Evolutionary conservation across 2,888 invertebrate genomes (phyloP).

Genomic region (Empis stercorea): DNA sequence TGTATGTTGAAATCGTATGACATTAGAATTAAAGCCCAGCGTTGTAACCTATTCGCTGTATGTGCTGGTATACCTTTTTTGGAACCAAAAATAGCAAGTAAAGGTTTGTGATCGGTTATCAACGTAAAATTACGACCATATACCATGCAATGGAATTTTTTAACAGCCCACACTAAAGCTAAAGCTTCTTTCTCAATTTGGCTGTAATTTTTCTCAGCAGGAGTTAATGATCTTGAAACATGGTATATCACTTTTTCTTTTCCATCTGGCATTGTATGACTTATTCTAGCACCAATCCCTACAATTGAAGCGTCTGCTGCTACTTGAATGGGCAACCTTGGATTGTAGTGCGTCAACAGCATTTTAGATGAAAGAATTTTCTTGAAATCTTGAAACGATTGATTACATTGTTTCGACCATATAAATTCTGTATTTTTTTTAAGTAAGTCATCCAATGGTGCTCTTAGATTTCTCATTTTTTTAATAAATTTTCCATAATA

Average conservation of each 20-base stretch:
- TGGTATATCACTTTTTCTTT: conserved; percentile 10
- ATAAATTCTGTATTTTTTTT: conserved; percentile 6
- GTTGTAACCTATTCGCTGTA: conserved; percentile 14
- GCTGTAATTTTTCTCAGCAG: conserved; percentile 9
- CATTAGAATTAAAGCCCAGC: conserved; percentile 19
- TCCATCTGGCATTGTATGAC: conserved; percentile 9
- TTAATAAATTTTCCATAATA: conserved; percentile 10
- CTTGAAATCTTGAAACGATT: conserved; percentile 12
- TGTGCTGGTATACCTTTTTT: conserved; percentile 19
- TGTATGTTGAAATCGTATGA: conserved; percentile 13
- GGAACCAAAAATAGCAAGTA: conserved; percentile 24
- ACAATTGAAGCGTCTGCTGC: conserved; percentile 10
- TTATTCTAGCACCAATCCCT: conserved; percentile 9
- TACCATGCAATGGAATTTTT: conserved; percentile 9
- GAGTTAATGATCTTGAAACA: conserved; percentile 8
- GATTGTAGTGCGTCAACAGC: conserved; percentile 10
- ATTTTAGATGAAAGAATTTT: conserved; percentile 8
- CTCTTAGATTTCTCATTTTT: neutral
- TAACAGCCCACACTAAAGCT: conserved; percentile 12
- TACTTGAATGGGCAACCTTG: conserved; percentile 6
- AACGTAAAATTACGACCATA: conserved; percentile 11
- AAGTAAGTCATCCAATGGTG: conserved; percentile 9
- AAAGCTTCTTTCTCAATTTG: conserved; percentile 10
- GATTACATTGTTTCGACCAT: conserved; percentile 9
- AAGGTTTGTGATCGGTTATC: conserved; percentile 29